Evolutionary conservation across 2,797 vertebrate genomes (phyloP), one percentile per base, ranked within the genome.

Genomic region (Pangasius macronema): DNA sequence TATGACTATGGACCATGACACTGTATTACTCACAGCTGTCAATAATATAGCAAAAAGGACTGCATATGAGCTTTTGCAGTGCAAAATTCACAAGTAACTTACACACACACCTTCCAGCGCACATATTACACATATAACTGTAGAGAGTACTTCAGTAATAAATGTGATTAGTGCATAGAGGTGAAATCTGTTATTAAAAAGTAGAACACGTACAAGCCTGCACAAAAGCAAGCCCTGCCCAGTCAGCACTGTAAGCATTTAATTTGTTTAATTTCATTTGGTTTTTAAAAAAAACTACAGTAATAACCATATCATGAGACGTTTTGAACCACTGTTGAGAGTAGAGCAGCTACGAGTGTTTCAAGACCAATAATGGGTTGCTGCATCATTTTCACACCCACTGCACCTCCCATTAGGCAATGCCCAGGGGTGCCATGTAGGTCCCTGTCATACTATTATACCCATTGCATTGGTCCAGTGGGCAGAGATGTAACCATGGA

Each of bases 381-480:
- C 89, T 87, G 82, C 91, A 87, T 90, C 89, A 91, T 92, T 93
- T 92, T 92, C 87, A 92, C 89, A 13, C 89, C 85, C 90, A 91
- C 87, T 86, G 75, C 91, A 91, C 86, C 89, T 80, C 86, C 88
- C 91, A 93, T 94, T 93, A 93, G 91, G 89, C 77, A 89, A 87
- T 90, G 90, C 88, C 91, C 91, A 87, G 90, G 88, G 88, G 84
- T 87, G 83, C 73, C 57, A 67, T 57, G 77, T 16, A 90, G 87
- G 77, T 88, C 89, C 88, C 39, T 59, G 0, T 55, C 81, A 93
- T 90, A 93, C 90, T 91, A 93, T 94, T 94, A 83, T 67, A 94
- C 93, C 90, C 91, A 89, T 85, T 90, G 92, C 88, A 70, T 85
- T 92, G 90, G 73, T 86, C 91, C 89, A 92, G 73, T 92, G 90